Conservation (phyloP, 2,888 invertebrate species). For the Drosophila cognata region DNA sequence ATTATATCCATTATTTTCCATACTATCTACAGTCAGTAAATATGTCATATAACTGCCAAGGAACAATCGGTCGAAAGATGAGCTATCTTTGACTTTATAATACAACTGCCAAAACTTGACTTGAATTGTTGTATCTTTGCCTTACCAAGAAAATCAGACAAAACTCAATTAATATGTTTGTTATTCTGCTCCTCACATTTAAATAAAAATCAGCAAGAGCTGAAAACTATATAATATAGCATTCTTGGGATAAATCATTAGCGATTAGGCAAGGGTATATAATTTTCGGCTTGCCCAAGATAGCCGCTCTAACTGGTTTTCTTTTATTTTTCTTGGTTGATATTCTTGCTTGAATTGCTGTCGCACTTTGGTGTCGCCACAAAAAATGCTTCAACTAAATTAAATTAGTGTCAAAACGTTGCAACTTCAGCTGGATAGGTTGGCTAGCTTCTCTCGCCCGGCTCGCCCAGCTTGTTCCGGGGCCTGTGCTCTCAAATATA, state of each 20-base stretch:
- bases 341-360: constrained; percentile 13
- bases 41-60: not conserved
- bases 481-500: constrained; percentile 44
- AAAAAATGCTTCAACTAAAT: constrained; percentile 66
- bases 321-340: not conserved
- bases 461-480: not conserved
- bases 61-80: not conserved
- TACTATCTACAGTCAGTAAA: not conserved
- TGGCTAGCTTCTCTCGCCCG: not conserved
- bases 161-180: not conserved
- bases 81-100: not conserved
- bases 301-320: not conserved
- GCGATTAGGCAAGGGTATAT: not conserved
- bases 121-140: not conserved
- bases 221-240: not conserved
- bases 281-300: not conserved
- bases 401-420: constrained; percentile 81
- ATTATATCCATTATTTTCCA: not conserved
- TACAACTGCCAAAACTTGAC: not conserved
- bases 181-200: not conserved
- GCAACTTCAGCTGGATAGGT: constrained; percentile 50
- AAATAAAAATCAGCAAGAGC: not conserved
- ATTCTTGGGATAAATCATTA: not conserved
- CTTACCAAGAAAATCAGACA: not conserved
- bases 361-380: constrained; percentile 47